Percentiles rank a stretch among this genome's conserved stretches.
Evolutionary conservation across 2,888 invertebrate species (phyloP).

Genomic region (Brachylomia viminalis): DNA sequence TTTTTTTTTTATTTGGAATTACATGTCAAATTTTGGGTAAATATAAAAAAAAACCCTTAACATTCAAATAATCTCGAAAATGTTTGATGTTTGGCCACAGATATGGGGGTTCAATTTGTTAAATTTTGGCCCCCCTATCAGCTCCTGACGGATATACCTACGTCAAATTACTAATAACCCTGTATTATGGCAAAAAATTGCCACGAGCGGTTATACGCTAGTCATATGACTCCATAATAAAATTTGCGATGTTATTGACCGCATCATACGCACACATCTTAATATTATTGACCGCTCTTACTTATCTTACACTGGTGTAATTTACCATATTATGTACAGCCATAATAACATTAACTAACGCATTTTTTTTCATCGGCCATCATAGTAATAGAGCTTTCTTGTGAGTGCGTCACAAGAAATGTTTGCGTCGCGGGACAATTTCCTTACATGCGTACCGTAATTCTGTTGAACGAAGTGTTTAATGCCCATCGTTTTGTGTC

Average conservation of each 20-base stretch:
- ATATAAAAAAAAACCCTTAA: too few species aligned
- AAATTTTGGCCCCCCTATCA: too few species aligned
- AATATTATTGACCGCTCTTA: constrained; percentile 32
- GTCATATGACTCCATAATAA: constrained; percentile 40
- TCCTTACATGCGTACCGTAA: constrained; percentile 70
- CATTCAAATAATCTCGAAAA: too few species aligned
- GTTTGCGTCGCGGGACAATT: constrained; percentile 70
- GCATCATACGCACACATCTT: constrained; percentile 31
- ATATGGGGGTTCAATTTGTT: too few species aligned
- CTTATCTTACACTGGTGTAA: constrained; percentile 54
- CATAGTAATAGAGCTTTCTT: constrained; percentile 65
- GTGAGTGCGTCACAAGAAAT: constrained; percentile 51
- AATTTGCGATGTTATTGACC: constrained; percentile 58
- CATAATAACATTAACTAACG: constrained; percentile 63
- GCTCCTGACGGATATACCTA: too few species aligned
- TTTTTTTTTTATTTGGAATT: too few species aligned
- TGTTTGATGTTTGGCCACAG: too few species aligned
- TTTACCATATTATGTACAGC: constrained; percentile 57
- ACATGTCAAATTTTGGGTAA: too few species aligned
- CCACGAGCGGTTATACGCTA: constrained; percentile 21
- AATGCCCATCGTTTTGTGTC: constrained; percentile 77
- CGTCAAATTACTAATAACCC: too few species aligned
- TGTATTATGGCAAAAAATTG: constrained; percentile 40
- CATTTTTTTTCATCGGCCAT: constrained; percentile 51
- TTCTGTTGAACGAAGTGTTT: constrained; percentile 68